Conservation (phyloP, 2,797 vertebrate species). For the Erithacus rubecula region DNA sequence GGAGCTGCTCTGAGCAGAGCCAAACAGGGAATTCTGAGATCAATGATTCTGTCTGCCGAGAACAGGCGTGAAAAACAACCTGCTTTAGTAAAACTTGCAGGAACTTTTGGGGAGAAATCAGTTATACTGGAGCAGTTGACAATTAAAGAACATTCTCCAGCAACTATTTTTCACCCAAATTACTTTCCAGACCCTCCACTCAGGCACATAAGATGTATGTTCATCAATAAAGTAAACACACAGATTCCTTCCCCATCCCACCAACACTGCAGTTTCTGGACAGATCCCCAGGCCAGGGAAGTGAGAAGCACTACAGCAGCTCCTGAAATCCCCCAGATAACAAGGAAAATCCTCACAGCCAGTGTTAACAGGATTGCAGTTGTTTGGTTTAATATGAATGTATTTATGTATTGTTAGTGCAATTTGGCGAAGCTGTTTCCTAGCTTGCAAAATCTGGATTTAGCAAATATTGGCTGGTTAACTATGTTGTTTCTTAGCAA, state of each 20-base stretch:
- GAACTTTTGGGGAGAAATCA: background rate
- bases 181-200: background rate
- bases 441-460: constrained; percentile 40
- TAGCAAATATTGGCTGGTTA: constrained; percentile 66
- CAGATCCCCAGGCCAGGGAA: background rate
- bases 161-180: constrained; percentile 17
- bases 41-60: background rate
- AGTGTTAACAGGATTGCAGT: background rate
- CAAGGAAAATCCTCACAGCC: background rate
- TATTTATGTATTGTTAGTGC: constrained; percentile 46
- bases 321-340: background rate
- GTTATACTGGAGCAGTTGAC: background rate
- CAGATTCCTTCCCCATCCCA: background rate
- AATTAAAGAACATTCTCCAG: constrained; percentile 12
- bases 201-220: background rate
- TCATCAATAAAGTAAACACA: background rate
- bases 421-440: constrained; percentile 27
- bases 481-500: constrained; percentile 66
- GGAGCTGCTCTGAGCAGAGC: background rate
- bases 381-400: constrained; percentile 19
- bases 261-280: background rate
- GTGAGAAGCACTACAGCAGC: background rate
- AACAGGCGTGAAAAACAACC: background rate
- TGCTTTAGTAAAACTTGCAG: background rate
- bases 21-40: background rate